These are phyloP conservation scores for Marisa cornuarietis DNA, from an alignment of 1,140 invertebrate genomes.

Conservation along the genomic window DNA sequence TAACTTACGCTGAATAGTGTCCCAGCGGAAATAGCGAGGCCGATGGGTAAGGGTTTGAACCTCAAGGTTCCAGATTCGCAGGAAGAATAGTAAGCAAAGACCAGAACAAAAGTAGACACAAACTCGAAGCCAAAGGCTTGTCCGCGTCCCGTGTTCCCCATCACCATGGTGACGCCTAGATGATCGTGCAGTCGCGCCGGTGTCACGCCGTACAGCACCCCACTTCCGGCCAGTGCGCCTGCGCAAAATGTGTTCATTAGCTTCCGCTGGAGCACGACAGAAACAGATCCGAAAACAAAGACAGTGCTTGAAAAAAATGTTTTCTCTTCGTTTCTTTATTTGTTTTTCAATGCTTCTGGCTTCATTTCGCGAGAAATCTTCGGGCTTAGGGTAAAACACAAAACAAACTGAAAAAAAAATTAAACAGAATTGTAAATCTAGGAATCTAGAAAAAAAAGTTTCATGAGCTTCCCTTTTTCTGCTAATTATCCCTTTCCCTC, in stretches of 20 bases:
- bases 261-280: too few species aligned
- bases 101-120: constrained; percentile 85
- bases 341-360: too few species aligned
- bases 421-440: too few species aligned
- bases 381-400: too few species aligned
- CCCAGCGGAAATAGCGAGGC: constrained; percentile 57
- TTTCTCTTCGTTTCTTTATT: too few species aligned
- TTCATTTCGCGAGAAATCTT: too few species aligned
- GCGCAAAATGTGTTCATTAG: background rate
- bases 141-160: constrained; percentile 34
- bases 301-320: too few species aligned
- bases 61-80: constrained; percentile 76
- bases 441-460: too few species aligned
- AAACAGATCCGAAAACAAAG: too few species aligned
- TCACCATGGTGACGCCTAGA: constrained; percentile 37
- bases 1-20: constrained; percentile 31
- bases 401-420: too few species aligned
- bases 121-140: constrained; percentile 86
- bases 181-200: constrained; percentile 32
- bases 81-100: constrained; percentile 82
- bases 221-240: constrained; percentile 40
- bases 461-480: background rate
- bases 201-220: constrained; percentile 49
- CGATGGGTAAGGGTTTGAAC: constrained; percentile 87
- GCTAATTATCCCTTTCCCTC: background rate